Evolutionary conservation across 1,140 invertebrate species (phyloP), one percentile per base, ranked within the genome.

Genomic region (Bilobella aurantiaca): DNA sequence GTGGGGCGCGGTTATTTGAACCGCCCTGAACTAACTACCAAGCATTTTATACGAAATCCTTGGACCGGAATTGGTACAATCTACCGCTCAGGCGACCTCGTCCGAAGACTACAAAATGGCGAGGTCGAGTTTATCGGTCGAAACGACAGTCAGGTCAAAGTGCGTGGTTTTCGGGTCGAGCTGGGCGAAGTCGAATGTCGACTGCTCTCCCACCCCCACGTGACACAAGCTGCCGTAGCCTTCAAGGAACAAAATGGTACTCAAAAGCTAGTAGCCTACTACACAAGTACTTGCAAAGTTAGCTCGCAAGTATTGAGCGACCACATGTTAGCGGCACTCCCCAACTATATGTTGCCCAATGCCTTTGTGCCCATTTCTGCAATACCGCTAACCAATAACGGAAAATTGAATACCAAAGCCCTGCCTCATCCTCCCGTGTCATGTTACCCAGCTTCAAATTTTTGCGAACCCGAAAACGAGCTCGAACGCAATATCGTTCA

Each of bases 1-100:
- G 12, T 65, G n/a, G 34, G 25, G 2, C 8, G 56, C 16, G 64
- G 64, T 14, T 65, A 65, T 49, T 30, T 34, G 23, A 65, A 65
- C 27, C 27, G 32, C 14, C 2, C 2, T 12, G 56, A 42, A 5
- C 27, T 65, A 27, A 65, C 56, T 3, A 29, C 14, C 1, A 29
- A 65, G 32, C 2, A 47, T n/a, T 65, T 60, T 53, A 12, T 65
- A 3, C 56, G 30, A 1, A 65, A 65, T 47, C 28, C 57, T 3
- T 65, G 27, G 21, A 3, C 27, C 3, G 56, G 23, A n/a, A n/a
- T 3, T 25, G 28, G 25, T 23, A 46, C 8, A 2, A 21, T 59
- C 23, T 62, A 62, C 32, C 14, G 3, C 8, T 16, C 59, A 29
- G 59, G 59, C 25, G 59, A 62, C 32, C 28, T 62, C 5, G 59